A percentile compares a stretch with the other conserved stretches of the same genome.
Conservation (phyloP, 2,113 vertebrate genomes). For the Apus apus region DNA sequence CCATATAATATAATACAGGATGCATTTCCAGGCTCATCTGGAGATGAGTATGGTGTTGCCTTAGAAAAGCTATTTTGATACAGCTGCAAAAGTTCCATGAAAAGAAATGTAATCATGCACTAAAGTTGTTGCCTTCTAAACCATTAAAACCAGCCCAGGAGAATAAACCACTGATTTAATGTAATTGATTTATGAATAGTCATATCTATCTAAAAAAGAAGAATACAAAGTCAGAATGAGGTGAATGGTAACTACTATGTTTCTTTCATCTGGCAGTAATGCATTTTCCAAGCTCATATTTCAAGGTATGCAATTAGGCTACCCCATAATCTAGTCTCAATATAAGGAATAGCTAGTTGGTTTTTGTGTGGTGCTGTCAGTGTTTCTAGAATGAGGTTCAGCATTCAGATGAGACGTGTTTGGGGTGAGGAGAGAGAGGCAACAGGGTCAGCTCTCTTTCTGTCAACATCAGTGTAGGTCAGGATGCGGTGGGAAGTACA, state of each 20-base stretch:
- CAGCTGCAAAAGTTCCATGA: constrained; percentile 2
- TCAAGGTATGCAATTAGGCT: constrained; percentile 9
- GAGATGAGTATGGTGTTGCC: background rate
- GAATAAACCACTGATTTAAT: constrained; percentile 17
- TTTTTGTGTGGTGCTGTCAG: background rate
- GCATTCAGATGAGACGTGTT: background rate
- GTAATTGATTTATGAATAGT: constrained; percentile 41
- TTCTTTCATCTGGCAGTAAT: background rate
- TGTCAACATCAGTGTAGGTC: accelerated
- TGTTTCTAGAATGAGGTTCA: background rate
- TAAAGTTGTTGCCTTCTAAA: constrained; percentile 26
- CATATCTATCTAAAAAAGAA: background rate
- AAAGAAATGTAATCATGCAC: background rate
- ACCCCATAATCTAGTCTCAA: background rate
- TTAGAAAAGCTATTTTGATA: constrained; percentile 11
- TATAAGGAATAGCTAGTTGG: background rate
- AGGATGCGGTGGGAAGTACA: background rate
- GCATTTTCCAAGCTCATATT: background rate
- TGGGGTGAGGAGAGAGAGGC: background rate
- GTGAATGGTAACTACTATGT: background rate
- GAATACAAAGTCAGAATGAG: background rate
- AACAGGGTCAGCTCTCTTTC: background rate
- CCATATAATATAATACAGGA: background rate
- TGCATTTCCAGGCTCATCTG: background rate
- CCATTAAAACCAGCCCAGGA: constrained; percentile 3